These are phyloP conservation scores for Tetramorium bicarinatum DNA, from an alignment of 2,888 invertebrate species.

Conservation along the genomic window DNA sequence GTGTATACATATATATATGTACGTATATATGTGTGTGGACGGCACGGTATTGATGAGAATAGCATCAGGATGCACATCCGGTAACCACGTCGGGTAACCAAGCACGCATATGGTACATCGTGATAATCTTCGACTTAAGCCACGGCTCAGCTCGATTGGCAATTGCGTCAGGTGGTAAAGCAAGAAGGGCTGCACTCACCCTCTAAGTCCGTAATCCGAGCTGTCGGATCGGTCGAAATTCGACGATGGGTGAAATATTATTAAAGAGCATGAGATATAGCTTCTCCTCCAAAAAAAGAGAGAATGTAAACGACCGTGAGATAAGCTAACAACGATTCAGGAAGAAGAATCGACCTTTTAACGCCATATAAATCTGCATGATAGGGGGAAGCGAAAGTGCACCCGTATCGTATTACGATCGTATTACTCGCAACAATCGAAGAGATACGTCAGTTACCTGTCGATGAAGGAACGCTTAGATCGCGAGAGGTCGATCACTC, in stretches of 20 bases:
- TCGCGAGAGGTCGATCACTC: constrained; percentile 58
- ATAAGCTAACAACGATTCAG: background rate
- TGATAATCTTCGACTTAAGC: constrained; percentile 67
- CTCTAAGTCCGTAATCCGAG: constrained; percentile 62
- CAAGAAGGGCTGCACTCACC: constrained; percentile 56
- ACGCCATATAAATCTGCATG: constrained; percentile 58
- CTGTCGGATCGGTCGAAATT: constrained; percentile 62
- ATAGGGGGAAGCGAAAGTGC: background rate
- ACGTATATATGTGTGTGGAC: background rate
- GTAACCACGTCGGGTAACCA: constrained; percentile 20
- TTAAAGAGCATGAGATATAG: constrained; percentile 68
- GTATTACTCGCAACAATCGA: constrained; percentile 36
- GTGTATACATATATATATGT: too few species aligned
- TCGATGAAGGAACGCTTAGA: constrained; percentile 41
- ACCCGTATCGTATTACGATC: constrained; percentile 13
- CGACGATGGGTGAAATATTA: constrained; percentile 73
- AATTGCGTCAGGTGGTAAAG: constrained; percentile 27
- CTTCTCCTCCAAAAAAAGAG: background rate
- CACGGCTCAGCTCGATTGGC: constrained; percentile 54
- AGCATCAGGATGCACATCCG: constrained; percentile 19
- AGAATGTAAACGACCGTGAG: constrained; percentile 23
- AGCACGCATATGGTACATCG: constrained; percentile 37
- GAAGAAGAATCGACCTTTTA: constrained; percentile 48
- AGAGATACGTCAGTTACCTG: constrained; percentile 48
- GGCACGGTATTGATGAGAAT: constrained; percentile 2